Evolutionary conservation across 2,797 vertebrate genomes (phyloP).

Genomic region (Heliangelus exortis): DNA sequence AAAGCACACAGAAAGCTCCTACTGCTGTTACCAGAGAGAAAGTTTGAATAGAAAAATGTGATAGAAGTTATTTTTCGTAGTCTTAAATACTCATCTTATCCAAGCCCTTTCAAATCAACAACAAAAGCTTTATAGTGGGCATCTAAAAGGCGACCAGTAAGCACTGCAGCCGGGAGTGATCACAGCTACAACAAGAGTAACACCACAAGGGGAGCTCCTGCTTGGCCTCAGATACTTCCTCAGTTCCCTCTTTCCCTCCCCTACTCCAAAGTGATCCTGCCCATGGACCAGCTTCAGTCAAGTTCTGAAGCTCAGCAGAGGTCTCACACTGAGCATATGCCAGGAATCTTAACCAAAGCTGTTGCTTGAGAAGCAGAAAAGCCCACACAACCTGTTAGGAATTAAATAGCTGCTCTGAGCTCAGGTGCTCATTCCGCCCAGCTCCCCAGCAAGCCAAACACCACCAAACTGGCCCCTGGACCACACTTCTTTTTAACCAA

Average conservation of each 20-base stretch:
- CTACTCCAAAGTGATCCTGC: neutral
- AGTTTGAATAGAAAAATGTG: neutral
- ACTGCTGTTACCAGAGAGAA: neutral
- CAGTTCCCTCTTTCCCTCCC: neutral
- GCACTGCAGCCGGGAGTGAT: neutral
- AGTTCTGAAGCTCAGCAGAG: neutral
- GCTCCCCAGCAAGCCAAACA: neutral
- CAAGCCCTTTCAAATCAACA: neutral
- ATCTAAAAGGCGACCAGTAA: neutral
- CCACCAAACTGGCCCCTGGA: neutral
- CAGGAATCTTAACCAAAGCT: neutral
- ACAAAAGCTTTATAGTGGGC: neutral
- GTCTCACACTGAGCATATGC: neutral
- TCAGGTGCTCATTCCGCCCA: neutral
- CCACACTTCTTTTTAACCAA: neutral
- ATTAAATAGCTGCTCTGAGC: neutral
- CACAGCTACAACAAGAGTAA: neutral
- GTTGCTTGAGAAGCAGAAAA: neutral
- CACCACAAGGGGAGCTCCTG: neutral
- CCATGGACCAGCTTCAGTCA: neutral
- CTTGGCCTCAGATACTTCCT: neutral
- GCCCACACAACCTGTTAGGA: neutral
- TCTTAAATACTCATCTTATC: neutral
- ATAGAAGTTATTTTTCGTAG: neutral
- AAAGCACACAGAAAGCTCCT: neutral